Percentiles rank a stretch among this genome's conserved stretches.
Conservation (phyloP, 37 sponge, comb jelly and placozoan species). For the Axinella damicornis region DNA sequence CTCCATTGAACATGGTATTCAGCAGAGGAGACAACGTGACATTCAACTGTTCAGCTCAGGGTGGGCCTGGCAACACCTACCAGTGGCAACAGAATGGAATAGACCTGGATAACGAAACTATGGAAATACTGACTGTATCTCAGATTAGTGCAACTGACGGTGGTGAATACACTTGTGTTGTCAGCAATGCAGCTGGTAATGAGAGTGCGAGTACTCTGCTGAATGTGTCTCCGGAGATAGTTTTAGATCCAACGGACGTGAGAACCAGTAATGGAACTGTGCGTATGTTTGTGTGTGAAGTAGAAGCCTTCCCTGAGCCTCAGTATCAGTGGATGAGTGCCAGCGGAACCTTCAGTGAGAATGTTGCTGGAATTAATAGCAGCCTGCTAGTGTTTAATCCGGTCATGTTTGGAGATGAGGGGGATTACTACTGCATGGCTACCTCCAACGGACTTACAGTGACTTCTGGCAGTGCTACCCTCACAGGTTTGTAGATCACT, state of each 20-base stretch:
- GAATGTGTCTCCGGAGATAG: slow-evolving; percentile 26
- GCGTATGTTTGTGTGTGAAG: background rate
- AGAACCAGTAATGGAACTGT: background rate
- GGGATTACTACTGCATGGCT: slow-evolving; percentile 10
- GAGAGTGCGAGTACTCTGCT: slow-evolving; percentile 16
- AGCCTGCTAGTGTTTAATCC: background rate
- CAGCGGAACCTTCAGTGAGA: background rate
- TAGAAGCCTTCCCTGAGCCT: slow-evolving; percentile 5
- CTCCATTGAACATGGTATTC: background rate
- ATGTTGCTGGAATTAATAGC: background rate
- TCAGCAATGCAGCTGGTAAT: slow-evolving; percentile 65
- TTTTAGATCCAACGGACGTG: background rate
- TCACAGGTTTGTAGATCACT: too few species aligned
- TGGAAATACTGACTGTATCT: background rate
- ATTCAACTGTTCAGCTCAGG: slow-evolving; percentile 13
- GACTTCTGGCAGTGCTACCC: background rate
- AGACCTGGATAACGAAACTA: background rate
- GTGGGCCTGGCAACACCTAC: slow-evolving; percentile 32
- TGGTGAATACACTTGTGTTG: slow-evolving; percentile 61
- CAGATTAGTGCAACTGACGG: slow-evolving; percentile 7
- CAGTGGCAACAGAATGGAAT: background rate
- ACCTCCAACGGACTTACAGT: background rate
- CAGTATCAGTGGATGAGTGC: background rate
- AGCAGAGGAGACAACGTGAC: background rate
- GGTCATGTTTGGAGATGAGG: slow-evolving; percentile 27